These are phyloP conservation scores for Eurois occulta DNA, from an alignment of 2,888 invertebrate species.

Conservation along the genomic window DNA sequence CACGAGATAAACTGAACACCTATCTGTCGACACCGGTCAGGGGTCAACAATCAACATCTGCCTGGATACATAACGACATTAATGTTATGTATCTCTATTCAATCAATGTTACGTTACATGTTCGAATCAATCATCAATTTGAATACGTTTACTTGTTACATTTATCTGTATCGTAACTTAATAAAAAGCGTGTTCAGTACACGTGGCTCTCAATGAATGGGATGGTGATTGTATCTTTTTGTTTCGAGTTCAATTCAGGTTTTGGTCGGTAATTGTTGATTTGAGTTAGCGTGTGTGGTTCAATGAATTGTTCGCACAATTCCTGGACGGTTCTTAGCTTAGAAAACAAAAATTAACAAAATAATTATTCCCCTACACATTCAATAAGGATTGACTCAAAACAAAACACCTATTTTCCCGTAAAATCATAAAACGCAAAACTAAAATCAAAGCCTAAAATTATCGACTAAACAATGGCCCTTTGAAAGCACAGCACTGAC, in stretches of 20 bases:
- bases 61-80: constrained; percentile 81
- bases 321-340: background rate
- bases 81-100: constrained; percentile 89
- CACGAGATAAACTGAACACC: constrained; percentile 68
- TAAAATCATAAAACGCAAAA: constrained; percentile 31
- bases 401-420: background rate
- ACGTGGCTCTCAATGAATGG: constrained; percentile 79
- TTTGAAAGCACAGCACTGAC: constrained; percentile 37
- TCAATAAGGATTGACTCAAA: background rate
- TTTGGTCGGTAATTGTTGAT: constrained; percentile 37
- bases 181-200: constrained; percentile 68
- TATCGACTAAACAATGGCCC: constrained; percentile 47
- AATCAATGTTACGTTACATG: constrained; percentile 84
- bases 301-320: constrained; percentile 19
- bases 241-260: constrained; percentile 53
- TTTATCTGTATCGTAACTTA: constrained; percentile 77
- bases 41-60: constrained; percentile 85
- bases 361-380: background rate
- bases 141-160: constrained; percentile 83
- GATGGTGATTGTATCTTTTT: constrained; percentile 66
- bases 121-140: constrained; percentile 90
- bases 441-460: constrained; percentile 28
- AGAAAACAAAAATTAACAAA: background rate
- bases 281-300: constrained; percentile 28
- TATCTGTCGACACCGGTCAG: constrained; percentile 83